Conservation (phyloP, 2,888 invertebrate species). For the Mesochorus sp. region DNA sequence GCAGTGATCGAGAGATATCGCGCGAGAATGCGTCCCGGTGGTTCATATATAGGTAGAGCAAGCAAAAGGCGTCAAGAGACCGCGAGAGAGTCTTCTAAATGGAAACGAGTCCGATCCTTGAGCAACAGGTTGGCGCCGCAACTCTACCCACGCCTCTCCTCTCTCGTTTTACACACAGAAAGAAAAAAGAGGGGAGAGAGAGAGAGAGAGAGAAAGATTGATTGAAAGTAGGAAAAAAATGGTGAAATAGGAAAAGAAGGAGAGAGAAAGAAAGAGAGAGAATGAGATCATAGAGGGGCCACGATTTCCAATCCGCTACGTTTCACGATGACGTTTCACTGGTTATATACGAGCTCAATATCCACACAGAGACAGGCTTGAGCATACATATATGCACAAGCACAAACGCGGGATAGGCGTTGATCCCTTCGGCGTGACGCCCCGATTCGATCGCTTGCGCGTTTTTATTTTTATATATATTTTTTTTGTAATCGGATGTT, state of each 20-base stretch:
- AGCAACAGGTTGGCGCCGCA: conserved; percentile 82
- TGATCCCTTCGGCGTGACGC: conserved; percentile 46
- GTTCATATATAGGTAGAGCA: conserved; percentile 7
- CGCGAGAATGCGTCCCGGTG: conserved; percentile 45
- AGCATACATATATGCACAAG: neutral
- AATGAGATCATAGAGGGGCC: conserved; percentile 58
- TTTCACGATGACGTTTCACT: conserved; percentile 41
- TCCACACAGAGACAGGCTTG: conserved; percentile 12
- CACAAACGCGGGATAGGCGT: conserved; percentile 17
- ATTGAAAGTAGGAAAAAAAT: too few relatives aligned
- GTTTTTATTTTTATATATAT: neutral
- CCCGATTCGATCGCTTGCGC: conserved; percentile 65
- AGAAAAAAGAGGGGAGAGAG: neutral
- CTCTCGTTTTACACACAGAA: conserved; percentile 19
- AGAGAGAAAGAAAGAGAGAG: neutral
- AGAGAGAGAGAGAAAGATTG: too few relatives aligned
- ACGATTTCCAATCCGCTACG: conserved; percentile 76
- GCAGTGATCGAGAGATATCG: conserved; percentile 62
- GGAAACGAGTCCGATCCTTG: conserved; percentile 76
- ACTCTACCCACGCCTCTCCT: conserved; percentile 74
- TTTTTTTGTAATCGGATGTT: conserved; percentile 29
- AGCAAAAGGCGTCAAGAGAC: conserved; percentile 48
- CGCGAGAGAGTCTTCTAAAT: conserved; percentile 69
- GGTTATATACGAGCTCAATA: conserved; percentile 17
- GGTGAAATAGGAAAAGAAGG: too few relatives aligned